These are phyloP conservation scores for Pseudoatta argentina DNA, from an alignment of 1,140 invertebrate genomes.

Conservation along the genomic window DNA sequence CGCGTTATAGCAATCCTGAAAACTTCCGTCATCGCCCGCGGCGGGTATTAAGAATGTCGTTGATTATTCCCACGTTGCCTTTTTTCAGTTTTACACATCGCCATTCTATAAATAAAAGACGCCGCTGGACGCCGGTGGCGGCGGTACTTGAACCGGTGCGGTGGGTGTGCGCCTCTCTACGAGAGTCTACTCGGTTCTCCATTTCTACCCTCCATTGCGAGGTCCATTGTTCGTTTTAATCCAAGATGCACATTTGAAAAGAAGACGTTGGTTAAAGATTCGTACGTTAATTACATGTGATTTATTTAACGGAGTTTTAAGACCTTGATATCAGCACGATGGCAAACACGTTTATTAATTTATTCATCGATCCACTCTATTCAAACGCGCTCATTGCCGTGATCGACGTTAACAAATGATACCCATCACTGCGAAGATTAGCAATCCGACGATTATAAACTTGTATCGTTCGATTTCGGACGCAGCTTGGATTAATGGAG, in stretches of 20 bases:
- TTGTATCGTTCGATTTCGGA: constrained; percentile 64
- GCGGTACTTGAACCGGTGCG: constrained; percentile 34
- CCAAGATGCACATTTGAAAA: not conserved
- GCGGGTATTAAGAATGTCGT: constrained; percentile 62
- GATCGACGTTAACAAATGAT: constrained; percentile 71
- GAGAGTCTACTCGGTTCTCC: not conserved
- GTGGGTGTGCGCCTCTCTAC: constrained; percentile 27
- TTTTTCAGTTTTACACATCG: constrained; percentile 41
- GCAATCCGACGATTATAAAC: constrained; percentile 68
- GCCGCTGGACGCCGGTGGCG: not conserved
- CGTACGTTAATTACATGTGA: constrained; percentile 21
- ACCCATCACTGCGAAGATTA: constrained; percentile 71
- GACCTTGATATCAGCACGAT: not conserved
- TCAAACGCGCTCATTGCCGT: constrained; percentile 16
- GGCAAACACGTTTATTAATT: constrained; percentile 66
- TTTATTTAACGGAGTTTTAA: constrained; percentile 25
- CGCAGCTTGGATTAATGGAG: constrained; percentile 61
- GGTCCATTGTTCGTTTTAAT: not conserved
- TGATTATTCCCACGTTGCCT: constrained; percentile 54
- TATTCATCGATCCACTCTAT: constrained; percentile 37
- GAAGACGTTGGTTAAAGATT: not conserved
- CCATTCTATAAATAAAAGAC: constrained; percentile 56
- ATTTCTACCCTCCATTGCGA: constrained; percentile 3
- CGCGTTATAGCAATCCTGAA: constrained; percentile 49
- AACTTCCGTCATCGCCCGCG: constrained; percentile 63